Evolutionary conservation across 1,140 invertebrate genomes (phyloP), one percentile per base, ranked within the genome.

Genomic region (Elysia chlorotica): DNA sequence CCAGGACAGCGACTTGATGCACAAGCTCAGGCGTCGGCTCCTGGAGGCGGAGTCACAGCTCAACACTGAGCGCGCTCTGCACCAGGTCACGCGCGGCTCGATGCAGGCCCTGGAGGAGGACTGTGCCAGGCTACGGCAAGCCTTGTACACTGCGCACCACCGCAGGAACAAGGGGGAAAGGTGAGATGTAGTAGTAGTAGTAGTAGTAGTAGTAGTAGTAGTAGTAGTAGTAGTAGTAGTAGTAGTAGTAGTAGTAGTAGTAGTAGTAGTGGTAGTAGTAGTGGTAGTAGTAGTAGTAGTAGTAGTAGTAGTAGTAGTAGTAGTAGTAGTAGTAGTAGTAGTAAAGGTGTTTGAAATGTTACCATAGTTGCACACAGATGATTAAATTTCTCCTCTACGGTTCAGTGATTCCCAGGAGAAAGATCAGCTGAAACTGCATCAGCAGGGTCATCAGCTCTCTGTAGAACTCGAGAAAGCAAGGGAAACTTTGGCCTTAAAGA

Each of bases 91-190:
- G 14, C 76, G 77, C 57, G 79, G 74, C 6, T 81, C 82, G 21
- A 74, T 85, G 33, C 75, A 79, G 65, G 77, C 80, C 6, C 65
- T 83, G 19, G 84, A 86, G 61, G 83, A 86, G 31, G 84, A 86
- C 65, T 81, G 77, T 68, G 31, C 76, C 31, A 70, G 81, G 33
- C 73, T 86, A 6, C 73, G 83, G n/a, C 76, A 82, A 28, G 79
- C 81, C 61, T 69, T 83, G 28, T 76, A 78, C 31, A 37, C 76
- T 21, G 70, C 79, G 30, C 72, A 78, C 48, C 67, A 74, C 14
- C 69, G 76, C 0, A 75, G 80, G 17, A 67, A 74, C 25, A 74
- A 73, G 14, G 36, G 72, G 4, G 67, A 70, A 5, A 41, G 35
- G 65, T 48, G 59, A 19, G 31, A n/a, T 68, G 23, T 25, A 4